Percentiles rank a stretch among this genome's conserved stretches.
phyloP scores from a whole-genome alignment of 2,113 vertebrate genomes.

The Microcebus griseorufus region DNA sequence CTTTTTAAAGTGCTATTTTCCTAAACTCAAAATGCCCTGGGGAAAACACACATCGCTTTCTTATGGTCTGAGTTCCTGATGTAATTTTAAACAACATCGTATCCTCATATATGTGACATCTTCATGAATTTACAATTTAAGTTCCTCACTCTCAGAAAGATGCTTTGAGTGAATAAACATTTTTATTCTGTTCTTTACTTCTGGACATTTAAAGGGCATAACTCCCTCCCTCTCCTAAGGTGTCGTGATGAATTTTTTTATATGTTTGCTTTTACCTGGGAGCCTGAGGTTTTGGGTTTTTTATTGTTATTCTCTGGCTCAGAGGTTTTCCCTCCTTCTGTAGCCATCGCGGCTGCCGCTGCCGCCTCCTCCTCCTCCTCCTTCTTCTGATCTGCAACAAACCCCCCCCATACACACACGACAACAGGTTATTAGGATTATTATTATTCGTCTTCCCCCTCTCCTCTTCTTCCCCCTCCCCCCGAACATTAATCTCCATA shows the following conservation, averaged over 20 bases:
- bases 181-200: slow-evolving; percentile 66
- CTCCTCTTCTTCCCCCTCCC: slow-evolving; percentile 10
- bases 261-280: slow-evolving; percentile 90
- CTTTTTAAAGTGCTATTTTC: slow-evolving; percentile 66
- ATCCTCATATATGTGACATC: slow-evolving; percentile 52
- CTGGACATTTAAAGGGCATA: slow-evolving; percentile 60
- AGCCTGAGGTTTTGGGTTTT: slow-evolving; percentile 96
- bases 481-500: slow-evolving; percentile 70
- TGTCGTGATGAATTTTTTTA: slow-evolving; percentile 13
- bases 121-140: slow-evolving; percentile 65
- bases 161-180: slow-evolving; percentile 59
- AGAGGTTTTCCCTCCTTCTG: slow-evolving; percentile 97
- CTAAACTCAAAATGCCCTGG: slow-evolving; percentile 60
- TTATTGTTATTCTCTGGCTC: slow-evolving; percentile 92
- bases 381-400: slow-evolving; percentile 96
- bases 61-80: slow-evolving; percentile 25
- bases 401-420: slow-evolving; percentile 77
- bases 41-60: slow-evolving; percentile 45
- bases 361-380: slow-evolving; percentile 89
- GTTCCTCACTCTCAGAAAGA: slow-evolving; percentile 66
- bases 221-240: slow-evolving; percentile 59
- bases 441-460: slow-evolving; percentile 57
- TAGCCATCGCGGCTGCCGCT: slow-evolving; percentile 89
- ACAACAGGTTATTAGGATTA: slow-evolving; percentile 84
- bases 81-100: slow-evolving; percentile 48